These are phyloP conservation scores for Otus sunia DNA, from an alignment of 2,113 vertebrate genomes.

Conservation along the genomic window DNA sequence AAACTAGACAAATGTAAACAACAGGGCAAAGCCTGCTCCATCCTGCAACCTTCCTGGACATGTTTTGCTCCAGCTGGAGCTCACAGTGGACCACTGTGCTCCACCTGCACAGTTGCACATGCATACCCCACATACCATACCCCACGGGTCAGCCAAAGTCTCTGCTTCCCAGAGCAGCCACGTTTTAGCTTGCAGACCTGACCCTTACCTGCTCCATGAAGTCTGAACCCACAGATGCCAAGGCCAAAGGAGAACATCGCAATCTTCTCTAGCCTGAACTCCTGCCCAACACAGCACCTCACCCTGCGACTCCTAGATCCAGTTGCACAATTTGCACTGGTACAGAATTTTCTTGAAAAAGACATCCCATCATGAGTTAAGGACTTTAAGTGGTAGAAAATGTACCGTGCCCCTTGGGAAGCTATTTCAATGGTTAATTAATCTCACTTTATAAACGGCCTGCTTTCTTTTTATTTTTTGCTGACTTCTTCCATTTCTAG, in stretches of 20 bases:
- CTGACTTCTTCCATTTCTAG: slow-evolving; percentile 9
- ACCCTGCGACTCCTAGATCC: fast-evolving
- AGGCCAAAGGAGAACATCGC: fast-evolving
- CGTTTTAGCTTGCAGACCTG: not conserved
- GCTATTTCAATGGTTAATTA: slow-evolving; percentile 12
- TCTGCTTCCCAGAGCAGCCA: not conserved
- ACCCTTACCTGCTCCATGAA: not conserved
- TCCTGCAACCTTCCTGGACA: not conserved
- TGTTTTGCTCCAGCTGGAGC: not conserved
- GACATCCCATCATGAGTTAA: not conserved
- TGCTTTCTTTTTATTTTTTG: not conserved
- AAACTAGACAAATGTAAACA: not conserved
- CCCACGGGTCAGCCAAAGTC: fast-evolving
- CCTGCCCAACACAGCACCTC: not conserved
- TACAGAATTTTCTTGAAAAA: not conserved
- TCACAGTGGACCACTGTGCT: not conserved
- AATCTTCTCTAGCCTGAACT: not conserved
- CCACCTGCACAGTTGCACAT: not conserved
- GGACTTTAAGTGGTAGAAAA: not conserved
- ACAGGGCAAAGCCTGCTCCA: not conserved
- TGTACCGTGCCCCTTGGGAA: not conserved
- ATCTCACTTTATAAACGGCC: not conserved
- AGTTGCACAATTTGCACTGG: not conserved
- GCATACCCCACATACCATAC: not conserved
- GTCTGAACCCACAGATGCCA: not conserved